Conservation (phyloP, 2,888 invertebrate species). For the Protonemura montana region DNA sequence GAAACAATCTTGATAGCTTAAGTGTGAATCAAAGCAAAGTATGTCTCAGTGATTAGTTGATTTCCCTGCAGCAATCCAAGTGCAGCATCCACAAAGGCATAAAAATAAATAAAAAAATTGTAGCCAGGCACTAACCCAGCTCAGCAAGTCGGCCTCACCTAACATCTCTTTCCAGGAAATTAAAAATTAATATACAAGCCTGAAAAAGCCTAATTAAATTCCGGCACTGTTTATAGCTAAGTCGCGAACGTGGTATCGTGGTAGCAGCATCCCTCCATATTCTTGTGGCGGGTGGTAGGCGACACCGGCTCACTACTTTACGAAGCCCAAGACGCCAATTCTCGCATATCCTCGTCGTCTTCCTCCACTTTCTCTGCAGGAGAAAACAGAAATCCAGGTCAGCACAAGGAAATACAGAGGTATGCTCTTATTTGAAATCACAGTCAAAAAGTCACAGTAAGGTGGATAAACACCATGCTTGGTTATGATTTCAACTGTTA, state of each 20-base stretch:
- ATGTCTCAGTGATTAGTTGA: background rate
- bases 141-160: background rate
- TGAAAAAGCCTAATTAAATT: background rate
- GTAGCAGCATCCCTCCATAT: background rate
- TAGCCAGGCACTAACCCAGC: background rate
- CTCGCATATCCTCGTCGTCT: conserved; percentile 78
- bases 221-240: background rate
- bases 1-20: background rate
- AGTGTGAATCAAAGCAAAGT: background rate
- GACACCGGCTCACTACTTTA: conserved; percentile 59
- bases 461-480: too few species aligned
- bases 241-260: background rate
- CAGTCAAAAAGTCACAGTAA: too few species aligned
- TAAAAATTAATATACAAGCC: background rate
- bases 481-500: too few species aligned
- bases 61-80: background rate
- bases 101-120: background rate
- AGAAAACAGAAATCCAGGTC: background rate
- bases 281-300: background rate
- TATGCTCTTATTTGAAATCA: too few species aligned
- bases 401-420: too few species aligned
- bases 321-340: conserved; percentile 78
- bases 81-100: background rate
- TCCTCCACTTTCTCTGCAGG: conserved; percentile 59
- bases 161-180: background rate